Base-by-base conservation (phyloP, 2,888 invertebrate genomes). In the Neoaliturus tenellus region DNA sequence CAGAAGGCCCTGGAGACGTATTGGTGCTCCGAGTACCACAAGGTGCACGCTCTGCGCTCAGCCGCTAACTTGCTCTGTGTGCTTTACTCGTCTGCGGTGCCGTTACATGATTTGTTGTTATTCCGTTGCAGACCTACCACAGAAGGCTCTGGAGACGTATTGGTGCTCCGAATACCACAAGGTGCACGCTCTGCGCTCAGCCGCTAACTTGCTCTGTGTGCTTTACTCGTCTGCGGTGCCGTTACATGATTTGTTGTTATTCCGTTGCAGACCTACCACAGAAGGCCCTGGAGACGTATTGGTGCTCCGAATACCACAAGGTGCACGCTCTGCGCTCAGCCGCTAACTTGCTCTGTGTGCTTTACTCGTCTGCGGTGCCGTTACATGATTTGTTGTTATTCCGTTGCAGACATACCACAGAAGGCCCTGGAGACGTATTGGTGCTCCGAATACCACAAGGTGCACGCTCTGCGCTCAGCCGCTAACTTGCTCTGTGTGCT, bases 151-250 rank as follows among this genome's bases (percentile, higher is more conserved):
- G 25, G 96, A 96, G 91, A 94, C 95, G 0, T 97, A 96, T 89
- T 96, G 96, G 95, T 95, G 95, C 89, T 95, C 96, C 0, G 97
- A 97, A 89, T 96, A 96, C 89, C 95, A 97, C 90, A 97, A 97
- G 90, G 96, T 97, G 88, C 96, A 96, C 89, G 96, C 95, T 0
- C 91, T 94, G 25, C 93, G 93, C 89, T 92, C 92, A 0, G 92
- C 92, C 10, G 92, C 94, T 85, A 93, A 95, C 88, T 91, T 97
- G 83, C 92, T 97, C 85, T 96, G 96, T 89, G 93, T 94, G 12
- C 91, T 97, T 0, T 97, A 95, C 88, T 92, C 94, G 12, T 93
- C 95, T 12, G 91, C 94, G 28, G 93, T 97, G 83, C 94, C 23
- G n/a, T 44, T 14, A 44, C 44, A 14, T 44, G 12, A 44, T 14